Evolutionary conservation across 92 coral and sea anemone species (phyloP).

Genomic region (Heliopora coerulea): DNA sequence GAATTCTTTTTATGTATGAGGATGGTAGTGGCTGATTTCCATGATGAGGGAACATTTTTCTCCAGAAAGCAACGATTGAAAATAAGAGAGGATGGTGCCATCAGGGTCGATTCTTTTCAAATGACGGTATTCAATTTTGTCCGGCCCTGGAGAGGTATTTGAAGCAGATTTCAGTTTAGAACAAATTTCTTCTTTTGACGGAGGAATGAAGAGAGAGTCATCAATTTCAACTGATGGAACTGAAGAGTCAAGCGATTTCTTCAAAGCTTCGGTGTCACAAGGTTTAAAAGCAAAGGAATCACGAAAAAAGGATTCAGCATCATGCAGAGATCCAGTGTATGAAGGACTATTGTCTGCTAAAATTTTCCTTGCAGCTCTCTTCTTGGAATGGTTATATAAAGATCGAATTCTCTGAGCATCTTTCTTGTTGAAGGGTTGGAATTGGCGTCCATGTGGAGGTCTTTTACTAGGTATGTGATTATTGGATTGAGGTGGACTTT

Average conservation of each 20-base stretch:
- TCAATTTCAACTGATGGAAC: constrained; percentile 39
- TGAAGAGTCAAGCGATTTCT: too few species aligned
- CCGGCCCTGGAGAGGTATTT: constrained; percentile 22
- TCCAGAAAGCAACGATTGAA: neutral
- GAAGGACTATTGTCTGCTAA: too few species aligned
- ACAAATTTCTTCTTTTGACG: constrained; percentile 23
- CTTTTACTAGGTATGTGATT: too few species aligned
- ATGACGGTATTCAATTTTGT: constrained; percentile 9
- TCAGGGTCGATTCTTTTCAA: constrained; percentile 18
- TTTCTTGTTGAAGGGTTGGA: too few species aligned
- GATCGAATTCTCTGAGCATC: too few species aligned
- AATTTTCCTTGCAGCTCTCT: too few species aligned
- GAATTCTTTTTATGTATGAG: constrained; percentile 33
- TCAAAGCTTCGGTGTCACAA: constrained; percentile 26
- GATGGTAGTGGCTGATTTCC: constrained; percentile 32
- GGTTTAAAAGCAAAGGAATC: constrained; percentile 26
- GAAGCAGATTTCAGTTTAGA: constrained; percentile 13
- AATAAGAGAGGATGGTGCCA: constrained; percentile 14
- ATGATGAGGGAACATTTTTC: constrained; percentile 18
- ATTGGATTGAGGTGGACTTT: too few species aligned
- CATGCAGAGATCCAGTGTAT: too few species aligned
- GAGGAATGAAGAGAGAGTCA: constrained; percentile 41
- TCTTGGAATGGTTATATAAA: too few species aligned
- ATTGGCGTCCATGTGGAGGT: too few species aligned
- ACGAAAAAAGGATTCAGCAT: too few species aligned